Evolutionary conservation across 2,888 invertebrate species (phyloP), one percentile per base, ranked within the genome.

Genomic region (Agrotis exclamationis): DNA sequence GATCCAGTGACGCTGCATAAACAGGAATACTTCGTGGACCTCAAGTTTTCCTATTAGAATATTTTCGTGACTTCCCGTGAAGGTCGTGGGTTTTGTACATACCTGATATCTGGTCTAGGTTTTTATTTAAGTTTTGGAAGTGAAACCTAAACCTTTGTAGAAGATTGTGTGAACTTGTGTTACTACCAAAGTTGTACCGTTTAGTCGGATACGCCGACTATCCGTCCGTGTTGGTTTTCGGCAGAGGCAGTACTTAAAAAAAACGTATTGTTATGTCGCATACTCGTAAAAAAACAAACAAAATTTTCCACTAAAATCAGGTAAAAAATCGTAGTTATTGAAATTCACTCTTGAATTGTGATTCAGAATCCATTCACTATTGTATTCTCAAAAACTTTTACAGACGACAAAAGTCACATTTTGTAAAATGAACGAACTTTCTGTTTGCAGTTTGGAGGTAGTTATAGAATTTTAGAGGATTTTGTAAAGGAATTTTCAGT

Each of bases 31-130:
- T 76, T 64, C 70, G 62, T 63, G 22, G 11, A 45, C 54, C 28
- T 56, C 13, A 90, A 91, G 88, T 90, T 90, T 88, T 86, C 86
- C 85, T 89, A 90, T 91, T 89, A 90, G 80, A 87, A 83, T 80
- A 82, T 82, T 86, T 85, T 85, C 79, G 63, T 70, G 79, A 44
- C 33, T 66, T 74, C 47, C 22, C 20, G 48, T 57, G 51, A 76
- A 69, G 73, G 74, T 57, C 58, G 45, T n/a, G 18, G 7, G 53
- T 48, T 82, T 74, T 59, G 70, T 54, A n/a, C n/a, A n/a, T n/a
- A 53, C 60, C 75, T 68, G 68, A 47, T 45, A 44, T 14, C 58
- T 57, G 22, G 71, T 65, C 59, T 74, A 65, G 73, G 76, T 77
- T 85, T 87, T 80, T 73, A 73, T 59, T 44, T 4, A 14, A 11